Evolutionary conservation across 2,888 invertebrate genomes (phyloP).

Genomic region (Tetanocera ferruginea): DNA sequence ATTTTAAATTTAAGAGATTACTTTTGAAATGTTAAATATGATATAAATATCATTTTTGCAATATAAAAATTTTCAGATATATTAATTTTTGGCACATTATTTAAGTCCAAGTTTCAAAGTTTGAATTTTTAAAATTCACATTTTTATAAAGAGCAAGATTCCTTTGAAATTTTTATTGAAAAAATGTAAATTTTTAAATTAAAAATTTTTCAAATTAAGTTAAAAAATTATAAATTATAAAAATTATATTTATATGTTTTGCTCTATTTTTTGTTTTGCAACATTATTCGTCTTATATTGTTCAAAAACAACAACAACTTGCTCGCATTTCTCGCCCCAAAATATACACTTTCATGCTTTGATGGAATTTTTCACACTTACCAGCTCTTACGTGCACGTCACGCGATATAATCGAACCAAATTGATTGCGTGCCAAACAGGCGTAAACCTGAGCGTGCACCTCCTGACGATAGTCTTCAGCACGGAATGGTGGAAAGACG

Average conservation of each 20-base stretch:
- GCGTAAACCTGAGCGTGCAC: slow-evolving; percentile 95
- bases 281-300: background rate
- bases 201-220: background rate
- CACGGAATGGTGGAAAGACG: slow-evolving; percentile 94
- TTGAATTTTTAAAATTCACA: too few relatives aligned
- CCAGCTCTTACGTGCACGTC: slow-evolving; percentile 96
- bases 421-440: slow-evolving; percentile 89
- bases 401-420: slow-evolving; percentile 90
- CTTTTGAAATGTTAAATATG: too few relatives aligned
- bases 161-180: too few relatives aligned
- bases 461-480: slow-evolving; percentile 92
- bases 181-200: background rate
- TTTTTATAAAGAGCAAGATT: too few relatives aligned
- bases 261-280: background rate
- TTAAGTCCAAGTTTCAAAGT: too few relatives aligned
- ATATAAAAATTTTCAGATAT: too few relatives aligned
- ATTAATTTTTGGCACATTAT: too few relatives aligned
- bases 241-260: too few relatives aligned
- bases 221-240: too few relatives aligned
- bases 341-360: slow-evolving; percentile 29
- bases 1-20: too few relatives aligned
- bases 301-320: background rate
- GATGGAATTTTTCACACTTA: slow-evolving; percentile 70
- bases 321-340: slow-evolving; percentile 41
- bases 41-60: too few relatives aligned